Base-by-base conservation (phyloP, 2,113 vertebrate genomes). In the Corythornis cristatus region DNA sequence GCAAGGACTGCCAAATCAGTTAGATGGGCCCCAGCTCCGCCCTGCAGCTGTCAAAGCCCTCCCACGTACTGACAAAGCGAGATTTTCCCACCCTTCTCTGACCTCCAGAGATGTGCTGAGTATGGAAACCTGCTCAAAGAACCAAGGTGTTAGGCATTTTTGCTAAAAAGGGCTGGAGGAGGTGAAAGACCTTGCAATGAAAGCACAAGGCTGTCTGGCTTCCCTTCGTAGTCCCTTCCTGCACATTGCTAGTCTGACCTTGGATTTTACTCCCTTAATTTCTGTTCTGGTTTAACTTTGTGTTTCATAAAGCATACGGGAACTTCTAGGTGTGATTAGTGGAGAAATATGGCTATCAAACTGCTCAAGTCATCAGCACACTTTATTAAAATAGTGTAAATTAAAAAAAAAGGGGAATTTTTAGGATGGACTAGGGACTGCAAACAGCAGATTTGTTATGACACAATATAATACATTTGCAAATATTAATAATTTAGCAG, bases 41-140 rank as follows among this genome's bases (percentile, higher is more conserved):
- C 90, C 79, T 83, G 80, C 92, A 91, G 91, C 89, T 96, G 95
- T 88, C 84, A 87, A 85, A 94, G 33, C 68, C 82, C 60, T 90
- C 90, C 83, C 88, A 96, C 92, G 1, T 50, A 45, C 78, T 71
- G 84, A 86, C 90, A 83, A 57, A 80, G 48, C 0, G 9, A 84
- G 58, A 93, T 71, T 90, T 96, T 97, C 94, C 92, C 96, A 95
- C 83, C 83, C 92, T 73, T 71, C 83, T 48, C 72, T 94, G 88
- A 93, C 50, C 89, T 93, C 92, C 83, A 77, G 80, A 76, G 81
- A 87, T 77, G 71, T 74, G 76, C 48, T 0, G 23, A 53, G 65
- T 9, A 37, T 74, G 91, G 68, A 93, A 95, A 79, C 50, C 67
- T 89, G 87, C 88, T 70, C 87, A 67, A 88, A 91, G 70, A 64